Conservation (phyloP, 2,113 vertebrate species). For the Marmota monax region DNA sequence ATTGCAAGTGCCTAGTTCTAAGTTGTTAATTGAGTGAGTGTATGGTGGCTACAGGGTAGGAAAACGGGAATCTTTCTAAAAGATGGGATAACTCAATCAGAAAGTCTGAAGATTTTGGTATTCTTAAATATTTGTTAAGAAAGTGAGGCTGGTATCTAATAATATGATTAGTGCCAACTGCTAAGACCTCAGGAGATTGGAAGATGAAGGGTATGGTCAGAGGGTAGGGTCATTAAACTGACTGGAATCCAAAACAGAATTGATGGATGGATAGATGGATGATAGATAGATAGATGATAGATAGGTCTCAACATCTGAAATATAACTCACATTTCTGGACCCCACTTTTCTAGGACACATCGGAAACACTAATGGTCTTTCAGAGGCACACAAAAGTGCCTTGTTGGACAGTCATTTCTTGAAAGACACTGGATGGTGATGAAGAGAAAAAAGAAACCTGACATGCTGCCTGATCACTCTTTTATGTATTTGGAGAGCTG, state of each 20-base stretch:
- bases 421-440: not conserved
- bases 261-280: too few species aligned
- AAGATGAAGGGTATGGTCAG: not conserved
- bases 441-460: not conserved
- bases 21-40: not conserved
- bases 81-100: not conserved
- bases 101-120: not conserved
- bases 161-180: not conserved
- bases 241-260: not conserved
- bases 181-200: not conserved
- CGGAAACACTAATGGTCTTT: not conserved
- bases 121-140: constrained; percentile 6
- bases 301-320: not conserved
- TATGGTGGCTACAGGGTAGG: not conserved
- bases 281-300: too few species aligned
- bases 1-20: not conserved
- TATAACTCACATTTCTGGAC: not conserved
- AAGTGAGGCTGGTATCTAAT: not conserved
- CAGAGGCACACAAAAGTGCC: not conserved
- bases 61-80: constrained; percentile 1
- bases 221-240: not conserved
- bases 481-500: not conserved
- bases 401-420: not conserved
- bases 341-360: not conserved
- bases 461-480: not conserved